Base-by-base conservation (phyloP, 2,113 vertebrate species). In the Lanius ludovicianus region DNA sequence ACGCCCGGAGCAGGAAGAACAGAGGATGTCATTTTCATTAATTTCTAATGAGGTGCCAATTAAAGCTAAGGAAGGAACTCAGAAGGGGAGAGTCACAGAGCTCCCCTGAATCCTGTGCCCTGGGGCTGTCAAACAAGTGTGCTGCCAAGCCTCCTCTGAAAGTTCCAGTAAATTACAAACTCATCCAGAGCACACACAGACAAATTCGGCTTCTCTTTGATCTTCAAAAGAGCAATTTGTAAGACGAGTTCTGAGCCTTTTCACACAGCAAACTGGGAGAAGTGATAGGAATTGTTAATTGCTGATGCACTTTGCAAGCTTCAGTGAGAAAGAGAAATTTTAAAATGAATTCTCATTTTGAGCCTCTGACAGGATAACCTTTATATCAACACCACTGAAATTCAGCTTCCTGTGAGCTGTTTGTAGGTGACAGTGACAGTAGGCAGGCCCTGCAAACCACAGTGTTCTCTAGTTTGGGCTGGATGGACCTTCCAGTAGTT, bases 151-250 rank as follows among this genome's bases (percentile, higher is more conserved):
- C 95, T 97, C 89, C 89, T 96, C 97, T 97, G 83, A 97, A 97
- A 98, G 98, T 97, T 98, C 98, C 97, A 98, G 97, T 98, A 98
- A 98, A 98, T 98, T 98, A 97, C 97, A 97, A 93, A 97, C 97
- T 98, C 97, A 95, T 98, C 84, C 68, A 97, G 95, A 95, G 97
- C 97, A 16, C 96, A 96, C 88, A 96, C 84, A 97, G 97, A 97
- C 97, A 98, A 97, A 98, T 97, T 98, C 96, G 5, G 93, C 81
- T 97, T 97, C 84, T 84, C 96, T 98, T 98, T 98, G 98, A 98
- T 98, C 98, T 98, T 98, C 98, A 98, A 96, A 98, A 98, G 98
- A 98, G 98, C 98, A 98, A 98, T 98, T 98, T 98, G 98, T 98
- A 98, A 98, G 95, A 97, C 1, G 90, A 98, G 96, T 98, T 98